Evolutionary conservation across 2,797 vertebrate genomes (phyloP).

Genomic region (Ispidina picta): DNA sequence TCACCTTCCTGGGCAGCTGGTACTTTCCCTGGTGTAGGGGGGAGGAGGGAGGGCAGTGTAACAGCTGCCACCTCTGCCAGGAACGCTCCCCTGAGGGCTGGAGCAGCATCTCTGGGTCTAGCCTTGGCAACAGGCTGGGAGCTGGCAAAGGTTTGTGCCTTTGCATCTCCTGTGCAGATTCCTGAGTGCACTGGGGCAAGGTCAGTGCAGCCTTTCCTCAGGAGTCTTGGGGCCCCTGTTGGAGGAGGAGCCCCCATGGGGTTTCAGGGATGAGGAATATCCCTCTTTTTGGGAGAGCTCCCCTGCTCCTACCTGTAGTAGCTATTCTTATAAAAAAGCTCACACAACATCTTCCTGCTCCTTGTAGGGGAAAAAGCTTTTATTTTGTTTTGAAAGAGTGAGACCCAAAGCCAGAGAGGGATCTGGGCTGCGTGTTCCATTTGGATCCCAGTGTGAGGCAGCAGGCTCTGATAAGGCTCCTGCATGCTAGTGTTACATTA

Average conservation of each 20-base stretch:
- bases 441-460: background rate
- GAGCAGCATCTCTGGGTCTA: background rate
- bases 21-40: background rate
- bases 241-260: background rate
- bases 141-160: background rate
- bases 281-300: background rate
- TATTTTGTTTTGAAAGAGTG: background rate
- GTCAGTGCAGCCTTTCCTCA: background rate
- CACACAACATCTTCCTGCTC: background rate
- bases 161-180: accelerated
- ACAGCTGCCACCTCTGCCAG: accelerated
- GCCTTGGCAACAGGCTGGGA: background rate
- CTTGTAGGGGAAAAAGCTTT: background rate
- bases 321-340: background rate
- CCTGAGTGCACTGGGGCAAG: background rate
- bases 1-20: background rate
- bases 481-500: background rate
- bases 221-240: background rate
- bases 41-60: background rate
- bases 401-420: background rate
- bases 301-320: background rate
- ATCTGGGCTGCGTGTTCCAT: accelerated
- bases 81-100: background rate
- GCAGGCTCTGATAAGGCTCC: background rate
- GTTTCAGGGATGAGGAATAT: background rate